Conservation (phyloP, 2,888 invertebrate species). For the Drosophila dives region DNA sequence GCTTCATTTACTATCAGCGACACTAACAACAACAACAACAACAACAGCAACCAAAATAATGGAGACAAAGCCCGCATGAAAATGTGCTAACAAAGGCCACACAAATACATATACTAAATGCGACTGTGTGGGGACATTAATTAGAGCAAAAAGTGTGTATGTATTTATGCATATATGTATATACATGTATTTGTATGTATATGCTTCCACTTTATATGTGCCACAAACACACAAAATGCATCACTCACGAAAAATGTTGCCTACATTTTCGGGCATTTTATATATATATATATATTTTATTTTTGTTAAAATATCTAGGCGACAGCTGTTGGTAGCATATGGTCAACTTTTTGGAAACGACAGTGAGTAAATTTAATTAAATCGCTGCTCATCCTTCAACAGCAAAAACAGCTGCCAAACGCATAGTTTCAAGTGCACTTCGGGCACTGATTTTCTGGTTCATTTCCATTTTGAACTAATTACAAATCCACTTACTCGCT, state of each 20-base stretch:
- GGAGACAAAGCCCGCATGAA: slow-evolving; percentile 44
- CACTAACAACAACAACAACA: slow-evolving; percentile 6
- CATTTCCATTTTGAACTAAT: slow-evolving; percentile 55
- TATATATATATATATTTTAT: not conserved
- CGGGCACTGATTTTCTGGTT: slow-evolving; percentile 39
- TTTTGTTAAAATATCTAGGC: not conserved
- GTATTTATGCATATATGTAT: slow-evolving; percentile 9
- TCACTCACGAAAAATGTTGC: slow-evolving; percentile 44
- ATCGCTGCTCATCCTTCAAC: slow-evolving; percentile 13
- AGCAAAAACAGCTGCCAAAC: slow-evolving; percentile 9
- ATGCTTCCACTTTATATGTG: not conserved
- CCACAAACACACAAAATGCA: slow-evolving; percentile 62
- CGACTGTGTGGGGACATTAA: slow-evolving; percentile 62
- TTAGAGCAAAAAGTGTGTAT: slow-evolving; percentile 53
- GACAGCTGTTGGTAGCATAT: slow-evolving; percentile 34
- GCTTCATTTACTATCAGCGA: slow-evolving; percentile 45
- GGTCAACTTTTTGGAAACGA: slow-evolving; percentile 17
- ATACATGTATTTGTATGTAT: slow-evolving; percentile 25
- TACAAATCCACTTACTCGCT: slow-evolving; percentile 42
- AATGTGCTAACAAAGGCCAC: slow-evolving; percentile 24
- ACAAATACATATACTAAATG: not conserved
- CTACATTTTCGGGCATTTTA: slow-evolving; percentile 46
- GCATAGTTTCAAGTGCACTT: slow-evolving; percentile 29
- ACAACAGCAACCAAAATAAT: slow-evolving; percentile 7
- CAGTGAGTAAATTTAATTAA: slow-evolving; percentile 32